A percentile compares a stretch with the other conserved stretches of the same genome.
Evolutionary conservation across 2,797 vertebrate species (phyloP).

Genomic region (Thaleichthys pacificus): DNA sequence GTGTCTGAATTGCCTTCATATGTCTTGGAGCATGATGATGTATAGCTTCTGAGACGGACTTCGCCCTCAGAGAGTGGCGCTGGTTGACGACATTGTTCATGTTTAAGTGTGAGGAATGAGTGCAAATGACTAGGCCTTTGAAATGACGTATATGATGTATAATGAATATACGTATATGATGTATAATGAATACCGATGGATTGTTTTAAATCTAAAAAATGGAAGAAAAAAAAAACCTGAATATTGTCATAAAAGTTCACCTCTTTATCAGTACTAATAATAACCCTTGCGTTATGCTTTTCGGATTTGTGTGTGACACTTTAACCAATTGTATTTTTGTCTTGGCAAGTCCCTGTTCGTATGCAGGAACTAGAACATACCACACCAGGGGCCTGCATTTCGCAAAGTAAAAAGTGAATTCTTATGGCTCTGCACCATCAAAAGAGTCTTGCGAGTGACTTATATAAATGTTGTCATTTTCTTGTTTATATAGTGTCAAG

Average conservation of each 20-base stretch:
- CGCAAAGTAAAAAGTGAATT: too few species aligned
- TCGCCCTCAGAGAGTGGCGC: conserved; percentile 53
- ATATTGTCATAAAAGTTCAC: conserved; percentile 30
- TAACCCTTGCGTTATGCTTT: neutral
- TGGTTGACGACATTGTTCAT: conserved; percentile 37
- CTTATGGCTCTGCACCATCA: too few species aligned
- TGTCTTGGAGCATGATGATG: conserved; percentile 70
- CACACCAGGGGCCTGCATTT: neutral
- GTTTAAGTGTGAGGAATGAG: conserved; percentile 28
- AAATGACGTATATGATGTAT: conserved; percentile 28
- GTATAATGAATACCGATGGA: conserved; percentile 26
- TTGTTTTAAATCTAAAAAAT: conserved; percentile 47
- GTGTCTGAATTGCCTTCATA: conserved; percentile 56
- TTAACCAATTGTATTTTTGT: too few species aligned
- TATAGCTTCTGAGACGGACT: conserved; percentile 54
- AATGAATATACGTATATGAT: too few species aligned
- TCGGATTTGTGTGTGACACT: neutral
- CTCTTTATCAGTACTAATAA: neutral
- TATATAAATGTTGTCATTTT: neutral
- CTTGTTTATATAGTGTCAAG: neutral
- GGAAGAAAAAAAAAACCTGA: conserved; percentile 31
- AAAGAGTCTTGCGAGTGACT: neutral
- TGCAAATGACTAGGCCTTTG: conserved; percentile 50
- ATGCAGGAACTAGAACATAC: neutral
- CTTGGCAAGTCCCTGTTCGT: neutral